Evolutionary conservation across 2,113 vertebrate species (phyloP), one percentile per base, ranked within the genome.

Genomic region (Plecturocebus donacophilus): DNA sequence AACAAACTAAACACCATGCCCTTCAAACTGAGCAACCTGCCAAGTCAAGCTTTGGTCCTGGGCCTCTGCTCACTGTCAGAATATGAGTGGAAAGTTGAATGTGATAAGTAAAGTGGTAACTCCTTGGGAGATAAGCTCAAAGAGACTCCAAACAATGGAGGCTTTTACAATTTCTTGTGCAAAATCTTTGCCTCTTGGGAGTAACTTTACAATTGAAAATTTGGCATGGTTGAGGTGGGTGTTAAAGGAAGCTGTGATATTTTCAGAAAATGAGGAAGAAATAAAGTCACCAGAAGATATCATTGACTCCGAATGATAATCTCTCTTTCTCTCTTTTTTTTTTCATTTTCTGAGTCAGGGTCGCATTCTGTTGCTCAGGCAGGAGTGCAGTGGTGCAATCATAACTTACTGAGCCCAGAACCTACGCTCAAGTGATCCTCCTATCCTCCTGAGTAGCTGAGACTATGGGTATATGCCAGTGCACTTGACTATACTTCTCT

Each of bases 201-300:
- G 54, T 21, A 86, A 91, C 2, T 87, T 96, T 75, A 77, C 35
- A 93, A 71, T 40, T 21, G 35, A 95, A 97, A 66, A 80, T 85
- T 66, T 80, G 76, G 47, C 35, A 80, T 82, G 19, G 25, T 87
- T 70, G 20, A 38, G 40, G 38, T 68, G 90, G 38, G 54, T 71
- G 30, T 47, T 88, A 77, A 97, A 96, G 20, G 45, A 93, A 84
- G 42, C 9, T 80, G 3, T 90, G 38, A 49, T 87, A 38, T 27
- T 89, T 92, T 52, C 49, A 68, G 66, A 84, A 94, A 96, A 87
- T n/a, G 8, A 93, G 42, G 45, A 92, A 85, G 40, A 71, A 61
- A 76, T 75, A 87, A 80, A 56, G 27, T 80, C 30, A 77, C 9
- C 21, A 90, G 92, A 83, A 93, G 84, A 86, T 16, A 70, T 27